These are phyloP conservation scores for Tiliacea aurago DNA, from an alignment of 2,888 invertebrate genomes.

Conservation along the genomic window DNA sequence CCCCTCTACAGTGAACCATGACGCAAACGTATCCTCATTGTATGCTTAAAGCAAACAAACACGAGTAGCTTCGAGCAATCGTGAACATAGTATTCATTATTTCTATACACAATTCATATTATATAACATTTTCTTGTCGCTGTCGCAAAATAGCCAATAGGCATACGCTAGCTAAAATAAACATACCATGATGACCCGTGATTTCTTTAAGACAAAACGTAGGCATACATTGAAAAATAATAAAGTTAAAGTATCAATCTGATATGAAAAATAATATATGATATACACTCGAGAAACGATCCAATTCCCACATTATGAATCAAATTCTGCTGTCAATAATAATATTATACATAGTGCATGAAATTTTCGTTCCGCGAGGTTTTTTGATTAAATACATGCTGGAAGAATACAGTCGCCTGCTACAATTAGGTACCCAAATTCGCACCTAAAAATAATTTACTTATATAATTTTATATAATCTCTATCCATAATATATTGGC, in stretches of 20 bases:
- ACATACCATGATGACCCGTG: slow-evolving; percentile 20
- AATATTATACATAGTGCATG: background rate
- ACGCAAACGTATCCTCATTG: background rate
- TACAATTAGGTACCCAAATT: background rate
- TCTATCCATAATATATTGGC: slow-evolving; percentile 18
- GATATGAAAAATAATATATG: background rate
- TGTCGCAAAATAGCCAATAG: slow-evolving; percentile 13
- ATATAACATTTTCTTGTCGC: slow-evolving; percentile 8
- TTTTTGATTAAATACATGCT: background rate
- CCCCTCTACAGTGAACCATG: background rate
- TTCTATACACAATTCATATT: slow-evolving; percentile 2
- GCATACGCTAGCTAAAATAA: slow-evolving; percentile 32
- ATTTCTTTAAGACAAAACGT: slow-evolving; percentile 9
- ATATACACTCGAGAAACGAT: slow-evolving; percentile 7
- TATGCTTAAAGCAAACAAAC: background rate
- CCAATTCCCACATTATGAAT: slow-evolving; percentile 2
- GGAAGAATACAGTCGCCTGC: slow-evolving; percentile 9
- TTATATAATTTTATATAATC: slow-evolving; percentile 5
- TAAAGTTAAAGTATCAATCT: background rate
- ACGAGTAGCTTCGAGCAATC: background rate
- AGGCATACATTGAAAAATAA: too few species aligned
- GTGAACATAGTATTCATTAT: background rate
- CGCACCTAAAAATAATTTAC: slow-evolving; percentile 4
- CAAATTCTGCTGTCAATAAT: slow-evolving; percentile 1
- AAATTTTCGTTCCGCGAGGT: background rate